These are phyloP conservation scores for Agrotis clavis DNA, from an alignment of 2,888 invertebrate genomes.

Conservation along the genomic window DNA sequence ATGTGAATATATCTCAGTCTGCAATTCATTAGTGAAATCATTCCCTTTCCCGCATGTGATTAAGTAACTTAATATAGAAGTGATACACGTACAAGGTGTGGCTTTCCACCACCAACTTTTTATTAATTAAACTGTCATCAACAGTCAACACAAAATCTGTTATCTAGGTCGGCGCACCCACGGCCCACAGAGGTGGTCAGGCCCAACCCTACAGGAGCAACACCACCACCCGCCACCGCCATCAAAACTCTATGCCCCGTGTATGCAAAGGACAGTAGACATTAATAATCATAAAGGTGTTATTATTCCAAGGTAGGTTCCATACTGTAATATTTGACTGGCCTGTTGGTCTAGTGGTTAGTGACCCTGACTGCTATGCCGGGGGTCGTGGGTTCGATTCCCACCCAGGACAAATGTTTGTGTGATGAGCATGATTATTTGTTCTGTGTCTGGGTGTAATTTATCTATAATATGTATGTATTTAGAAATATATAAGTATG, in stretches of 20 bases:
- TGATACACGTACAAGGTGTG: conserved; percentile 61
- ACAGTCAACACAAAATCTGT: conserved; percentile 72
- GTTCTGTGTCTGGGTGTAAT: no score
- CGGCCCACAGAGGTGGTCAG: conserved; percentile 35
- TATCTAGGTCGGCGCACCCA: conserved; percentile 83
- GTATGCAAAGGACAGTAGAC: conserved; percentile 4
- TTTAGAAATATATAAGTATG: no score
- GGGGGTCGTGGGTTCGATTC: no score
- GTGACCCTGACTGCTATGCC: no score
- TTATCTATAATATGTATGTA: no score
- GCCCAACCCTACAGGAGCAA: conserved; percentile 60
- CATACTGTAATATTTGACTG: no score
- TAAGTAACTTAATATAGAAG: conserved; percentile 20
- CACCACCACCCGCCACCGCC: conserved; percentile 30
- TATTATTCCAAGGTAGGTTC: conserved; percentile 15
- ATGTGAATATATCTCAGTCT: conserved; percentile 3
- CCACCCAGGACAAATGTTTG: no score
- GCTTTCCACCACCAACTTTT: conserved; percentile 62
- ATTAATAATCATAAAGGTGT: conserved; percentile 21
- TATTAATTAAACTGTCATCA: conserved; percentile 76
- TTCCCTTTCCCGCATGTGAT: conserved; percentile 25
- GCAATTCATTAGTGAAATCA: conserved; percentile 10
- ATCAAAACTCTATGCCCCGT: conserved; percentile 25
- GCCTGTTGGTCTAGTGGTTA: no score
- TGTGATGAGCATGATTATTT: no score